Base-by-base conservation (phyloP, 2,113 vertebrate species). In the Gymnorhina tibicen region DNA sequence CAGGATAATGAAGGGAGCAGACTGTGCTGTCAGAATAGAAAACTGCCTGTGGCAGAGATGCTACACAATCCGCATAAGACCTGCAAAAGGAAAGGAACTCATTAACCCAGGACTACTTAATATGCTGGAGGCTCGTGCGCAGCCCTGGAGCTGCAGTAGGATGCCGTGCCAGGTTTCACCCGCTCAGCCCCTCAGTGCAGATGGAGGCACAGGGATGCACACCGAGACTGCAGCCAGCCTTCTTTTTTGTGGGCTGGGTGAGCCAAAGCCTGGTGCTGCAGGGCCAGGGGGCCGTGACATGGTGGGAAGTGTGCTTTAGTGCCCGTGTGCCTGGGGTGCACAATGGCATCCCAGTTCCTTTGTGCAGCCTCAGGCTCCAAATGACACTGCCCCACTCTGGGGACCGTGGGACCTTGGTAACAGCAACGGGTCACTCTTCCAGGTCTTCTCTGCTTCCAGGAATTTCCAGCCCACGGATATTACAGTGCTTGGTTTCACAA, bases 31-130 rank as follows among this genome's bases (percentile, higher is more conserved):
- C 70, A 72, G 72, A 77, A 53, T 37, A 74, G 93, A 67, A 73
- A 74, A 37, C 35, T 58, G 88, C 58, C 55, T 10, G 70, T 26
- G 83, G 83, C 72, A 47, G 93, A 44, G 74, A 39, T 1, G 23
- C 85, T 85, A 24, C 76, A 33, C 4, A 5, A 83, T 75, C 80
- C 5, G 52, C 88, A 75, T 72, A 44, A 82, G 72, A 85, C 56
- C 93, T 96, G 94, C 95, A 89, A 55, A 82, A 89, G 83, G 56
- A 91, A 23, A 64, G 77, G 37, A 91, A 24, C 86, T 94, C 86
- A 85, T 95, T 91, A 96, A 82, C 81, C 78, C 92, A 66, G 56
- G 39, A 10, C 89, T 92, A 39, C 93, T 97, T 97, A 96, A 96
- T 94, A 83, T 91, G 92, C 92, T 90, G 89, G 75, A 95, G 85